Percentiles rank a stretch among this genome's conserved stretches.
Evolutionary conservation across 1,140 invertebrate species (phyloP).

Genomic region (Drosophila parvula): DNA sequence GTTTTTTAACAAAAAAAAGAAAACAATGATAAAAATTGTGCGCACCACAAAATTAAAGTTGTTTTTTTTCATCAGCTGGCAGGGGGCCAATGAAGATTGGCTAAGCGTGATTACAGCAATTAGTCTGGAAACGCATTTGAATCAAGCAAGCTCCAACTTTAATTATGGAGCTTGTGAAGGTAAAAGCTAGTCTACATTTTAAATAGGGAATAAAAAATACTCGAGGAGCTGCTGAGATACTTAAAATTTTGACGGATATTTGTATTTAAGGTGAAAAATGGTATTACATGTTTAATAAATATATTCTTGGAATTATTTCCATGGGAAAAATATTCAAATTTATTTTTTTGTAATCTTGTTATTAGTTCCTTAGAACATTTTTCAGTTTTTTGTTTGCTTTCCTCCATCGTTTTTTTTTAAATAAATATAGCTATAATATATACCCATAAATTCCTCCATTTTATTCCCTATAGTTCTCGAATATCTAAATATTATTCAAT

Average conservation of each 20-base stretch:
- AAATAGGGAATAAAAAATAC: too few relatives aligned
- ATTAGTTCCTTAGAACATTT: not conserved
- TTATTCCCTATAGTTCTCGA: too few relatives aligned
- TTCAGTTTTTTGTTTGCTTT: too few relatives aligned
- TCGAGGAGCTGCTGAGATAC: not conserved
- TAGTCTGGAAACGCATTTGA: slow-evolving; percentile 58
- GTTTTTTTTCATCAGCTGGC: slow-evolving; percentile 27
- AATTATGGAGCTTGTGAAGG: not conserved
- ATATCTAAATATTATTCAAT: slow-evolving; percentile 30
- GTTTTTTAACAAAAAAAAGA: slow-evolving; percentile 61
- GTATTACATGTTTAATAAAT: not conserved
- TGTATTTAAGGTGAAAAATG: too few relatives aligned
- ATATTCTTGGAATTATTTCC: not conserved
- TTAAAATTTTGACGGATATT: not conserved
- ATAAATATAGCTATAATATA: not conserved
- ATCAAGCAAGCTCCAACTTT: slow-evolving; percentile 12
- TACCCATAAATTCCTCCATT: not conserved
- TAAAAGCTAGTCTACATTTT: not conserved
- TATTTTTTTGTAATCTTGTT: not conserved
- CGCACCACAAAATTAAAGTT: slow-evolving; percentile 71
- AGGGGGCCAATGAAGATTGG: slow-evolving; percentile 23
- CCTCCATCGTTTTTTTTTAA: too few relatives aligned
- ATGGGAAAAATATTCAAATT: not conserved
- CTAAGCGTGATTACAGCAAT: slow-evolving; percentile 62
- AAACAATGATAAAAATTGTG: slow-evolving; percentile 77